Conservation (phyloP, 1,140 invertebrate genomes). For the Teleogryllus occipitalis region DNA sequence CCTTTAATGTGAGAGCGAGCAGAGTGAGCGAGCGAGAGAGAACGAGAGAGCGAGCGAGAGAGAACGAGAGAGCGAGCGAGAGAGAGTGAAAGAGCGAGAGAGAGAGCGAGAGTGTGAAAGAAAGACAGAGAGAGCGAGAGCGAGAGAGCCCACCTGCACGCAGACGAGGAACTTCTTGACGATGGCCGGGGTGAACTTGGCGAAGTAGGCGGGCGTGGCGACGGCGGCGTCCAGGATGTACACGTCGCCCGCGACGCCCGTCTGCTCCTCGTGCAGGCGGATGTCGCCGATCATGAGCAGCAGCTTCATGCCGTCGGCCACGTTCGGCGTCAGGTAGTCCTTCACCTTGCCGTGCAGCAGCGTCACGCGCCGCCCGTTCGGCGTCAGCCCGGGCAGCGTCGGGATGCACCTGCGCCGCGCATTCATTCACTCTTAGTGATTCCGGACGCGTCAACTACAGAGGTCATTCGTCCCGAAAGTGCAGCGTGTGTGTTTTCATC, state of each 20-base stretch:
- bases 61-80: too few species aligned
- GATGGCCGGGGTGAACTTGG: slow-evolving; percentile 62
- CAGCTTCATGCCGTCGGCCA: slow-evolving; percentile 64
- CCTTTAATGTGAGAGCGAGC: too few species aligned
- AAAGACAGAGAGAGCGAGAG: too few species aligned
- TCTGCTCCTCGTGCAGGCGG: slow-evolving; percentile 60
- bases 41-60: too few species aligned
- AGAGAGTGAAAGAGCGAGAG: too few species aligned
- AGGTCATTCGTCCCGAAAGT: too few species aligned
- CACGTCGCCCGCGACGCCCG: slow-evolving; percentile 66
- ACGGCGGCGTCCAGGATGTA: slow-evolving; percentile 68
- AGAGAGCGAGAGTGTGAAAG: too few species aligned
- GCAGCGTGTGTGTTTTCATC: too few species aligned
- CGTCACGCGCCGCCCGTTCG: slow-evolving; percentile 65
- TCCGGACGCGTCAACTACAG: too few species aligned
- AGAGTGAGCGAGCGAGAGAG: too few species aligned
- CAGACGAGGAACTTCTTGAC: slow-evolving; percentile 75
- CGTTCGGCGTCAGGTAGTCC: slow-evolving; percentile 39
- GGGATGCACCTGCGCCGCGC: slow-evolving; percentile 52
- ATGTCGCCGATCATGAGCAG: slow-evolving; percentile 74
- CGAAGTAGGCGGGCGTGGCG: slow-evolving; percentile 61
- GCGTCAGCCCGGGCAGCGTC: slow-evolving; percentile 65
- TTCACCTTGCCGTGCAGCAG: slow-evolving; percentile 51
- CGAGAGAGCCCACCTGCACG: slow-evolving; percentile 58
- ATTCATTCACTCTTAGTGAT: too few species aligned